Conservation (phyloP, 2,797 vertebrate genomes). For the Pseudomugil gertrudae region DNA sequence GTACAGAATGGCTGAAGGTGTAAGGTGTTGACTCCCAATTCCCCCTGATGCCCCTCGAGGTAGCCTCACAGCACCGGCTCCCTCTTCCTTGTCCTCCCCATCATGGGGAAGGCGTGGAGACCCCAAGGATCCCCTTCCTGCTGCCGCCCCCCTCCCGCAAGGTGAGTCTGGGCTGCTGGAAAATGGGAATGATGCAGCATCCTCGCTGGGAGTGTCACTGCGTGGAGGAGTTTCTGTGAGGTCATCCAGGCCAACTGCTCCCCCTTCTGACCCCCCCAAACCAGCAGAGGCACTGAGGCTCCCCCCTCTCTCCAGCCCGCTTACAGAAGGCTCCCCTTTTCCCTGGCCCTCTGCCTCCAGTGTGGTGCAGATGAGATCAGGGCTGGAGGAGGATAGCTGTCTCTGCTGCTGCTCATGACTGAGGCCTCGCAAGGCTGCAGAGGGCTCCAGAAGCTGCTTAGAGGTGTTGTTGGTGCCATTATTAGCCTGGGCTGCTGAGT, state of each 20-base stretch:
- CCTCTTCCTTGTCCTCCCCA: constrained; percentile 82
- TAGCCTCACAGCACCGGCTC: constrained; percentile 75
- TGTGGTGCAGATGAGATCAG: constrained; percentile 89
- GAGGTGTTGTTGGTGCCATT: constrained; percentile 62
- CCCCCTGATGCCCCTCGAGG: constrained; percentile 80
- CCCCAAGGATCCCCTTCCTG: constrained; percentile 77
- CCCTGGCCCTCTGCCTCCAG: constrained; percentile 77
- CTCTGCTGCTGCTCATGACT: constrained; percentile 85
- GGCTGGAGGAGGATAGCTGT: constrained; percentile 89
- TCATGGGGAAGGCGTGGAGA: constrained; percentile 80
- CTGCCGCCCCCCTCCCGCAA: constrained; percentile 77
- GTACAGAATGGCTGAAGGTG: constrained; percentile 90
- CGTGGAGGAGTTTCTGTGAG: constrained; percentile 81
- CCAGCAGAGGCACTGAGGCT: constrained; percentile 79
- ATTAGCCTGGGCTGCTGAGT: constrained; percentile 67
- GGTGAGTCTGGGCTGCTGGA: constrained; percentile 91
- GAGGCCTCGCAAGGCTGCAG: constrained; percentile 78
- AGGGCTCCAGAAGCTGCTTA: constrained; percentile 81
- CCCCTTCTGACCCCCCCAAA: constrained; percentile 67
- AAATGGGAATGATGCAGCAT: constrained; percentile 85
- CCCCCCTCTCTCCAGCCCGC: constrained; percentile 74
- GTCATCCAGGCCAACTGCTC: constrained; percentile 76
- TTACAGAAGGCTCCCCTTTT: constrained; percentile 68
- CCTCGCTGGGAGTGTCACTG: constrained; percentile 87
- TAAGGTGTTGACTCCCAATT: constrained; percentile 85